Base-by-base conservation (phyloP, 2,113 vertebrate species). In the Lepus americanus region DNA sequence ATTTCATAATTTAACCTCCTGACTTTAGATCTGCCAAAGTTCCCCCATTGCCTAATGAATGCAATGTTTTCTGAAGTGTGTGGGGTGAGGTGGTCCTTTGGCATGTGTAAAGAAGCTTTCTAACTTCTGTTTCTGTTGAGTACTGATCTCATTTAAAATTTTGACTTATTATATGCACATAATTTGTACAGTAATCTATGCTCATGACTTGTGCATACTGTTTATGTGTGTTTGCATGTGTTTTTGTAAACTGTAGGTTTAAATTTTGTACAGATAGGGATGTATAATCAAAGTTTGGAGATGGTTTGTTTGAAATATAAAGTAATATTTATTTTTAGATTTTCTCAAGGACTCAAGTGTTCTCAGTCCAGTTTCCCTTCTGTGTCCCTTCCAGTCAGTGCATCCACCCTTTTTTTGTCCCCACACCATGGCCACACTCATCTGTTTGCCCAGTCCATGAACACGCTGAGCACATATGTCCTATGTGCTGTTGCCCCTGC, bases 281-380 rank as follows among this genome's bases (percentile, higher is more conserved):
- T 53, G 3, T 36, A 78, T 78, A 82, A 63, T 63, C 5, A 23
- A 72, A 53, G 22, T 93, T 74, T 80, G 16, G n/a, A 61, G 3
- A 23, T 81, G 14, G 44, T 63, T 59, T 13, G 5, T 88, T 95
- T 88, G 85, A 93, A 90, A 64, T 39, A 55, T 89, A 85, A 87
- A 93, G 66, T 86, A 76, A 80, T 92, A 69, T 8, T 77, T 51
- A 20, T 10, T 44, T 25, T 73, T 90, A 39, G 3, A 17, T 55
- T 94, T 49, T 13, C 23, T 66, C 83, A 82, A 88, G 36, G 64
- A 19, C 36, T 49, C 3, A 33, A 25, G 33, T 53, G 1, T 66
- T 79, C 69, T 81, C 29, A 4, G n/a, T 23, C 11, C 39, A n/a
- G 14, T 79, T 67, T 81, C 29, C 63, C 25, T 87, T 79, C 25